phyloP scores from a whole-genome alignment of 2,113 vertebrate genomes.

The Chaetura pelagica region DNA sequence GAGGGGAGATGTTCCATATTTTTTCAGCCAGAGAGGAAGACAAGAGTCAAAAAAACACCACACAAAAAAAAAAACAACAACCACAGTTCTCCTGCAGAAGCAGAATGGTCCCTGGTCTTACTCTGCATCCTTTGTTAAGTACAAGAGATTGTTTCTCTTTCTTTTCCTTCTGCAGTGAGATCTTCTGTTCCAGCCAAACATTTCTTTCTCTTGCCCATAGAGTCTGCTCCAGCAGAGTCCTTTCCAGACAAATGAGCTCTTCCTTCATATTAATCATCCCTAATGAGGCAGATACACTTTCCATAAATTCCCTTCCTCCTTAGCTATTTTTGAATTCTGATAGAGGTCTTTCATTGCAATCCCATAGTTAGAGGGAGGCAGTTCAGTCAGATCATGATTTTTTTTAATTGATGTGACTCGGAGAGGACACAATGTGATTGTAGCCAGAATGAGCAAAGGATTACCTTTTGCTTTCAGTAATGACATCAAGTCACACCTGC shows the following conservation, averaged over 20 bases:
- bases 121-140: neutral
- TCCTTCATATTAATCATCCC: slow-evolving; percentile 20
- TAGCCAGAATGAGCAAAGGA: neutral
- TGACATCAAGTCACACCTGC: neutral
- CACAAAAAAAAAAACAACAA: too few relatives aligned
- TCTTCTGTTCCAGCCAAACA: neutral
- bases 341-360: neutral
- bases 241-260: slow-evolving; percentile 1
- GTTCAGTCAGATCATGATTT: neutral
- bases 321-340: accelerated
- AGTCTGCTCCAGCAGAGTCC: neutral
- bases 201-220: neutral
- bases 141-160: neutral
- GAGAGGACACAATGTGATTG: neutral
- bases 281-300: slow-evolving; percentile 18
- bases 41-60: neutral
- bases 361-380: neutral
- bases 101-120: neutral
- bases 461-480: neutral
- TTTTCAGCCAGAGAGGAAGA: neutral
- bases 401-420: neutral
- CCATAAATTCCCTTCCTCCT: neutral
- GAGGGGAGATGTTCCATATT: neutral
- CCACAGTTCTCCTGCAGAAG: neutral
- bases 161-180: neutral